Percentiles rank a stretch among this genome's conserved stretches.
These are phyloP conservation scores for Schrankia costaestrigalis DNA, from an alignment of 2,888 invertebrate species.

Conservation along the genomic window DNA sequence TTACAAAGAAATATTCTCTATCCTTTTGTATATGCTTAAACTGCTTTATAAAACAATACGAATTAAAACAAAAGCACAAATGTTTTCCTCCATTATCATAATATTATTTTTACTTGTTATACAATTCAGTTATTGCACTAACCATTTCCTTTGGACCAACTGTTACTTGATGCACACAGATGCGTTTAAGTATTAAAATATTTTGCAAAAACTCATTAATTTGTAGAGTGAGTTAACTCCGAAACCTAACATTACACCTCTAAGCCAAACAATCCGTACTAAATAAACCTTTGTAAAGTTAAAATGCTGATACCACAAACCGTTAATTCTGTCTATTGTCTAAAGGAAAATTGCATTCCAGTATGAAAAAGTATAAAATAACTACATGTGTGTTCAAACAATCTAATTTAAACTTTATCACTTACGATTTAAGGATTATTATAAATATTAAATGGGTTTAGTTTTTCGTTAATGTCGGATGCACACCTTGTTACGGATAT, in stretches of 20 bases:
- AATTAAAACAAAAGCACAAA: neutral
- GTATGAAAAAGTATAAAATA: slow-evolving; percentile 34
- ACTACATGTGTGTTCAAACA: slow-evolving; percentile 2
- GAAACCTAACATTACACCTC: slow-evolving; percentile 8
- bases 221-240: slow-evolving; percentile 1
- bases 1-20: too few species aligned
- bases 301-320: slow-evolving; percentile 34
- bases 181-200: slow-evolving; percentile 2
- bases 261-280: slow-evolving; percentile 26
- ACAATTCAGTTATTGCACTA: slow-evolving; percentile 4
- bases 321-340: slow-evolving; percentile 50
- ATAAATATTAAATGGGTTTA: slow-evolving; percentile 16
- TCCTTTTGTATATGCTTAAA: too few species aligned
- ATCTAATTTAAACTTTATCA: slow-evolving; percentile 25
- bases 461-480: slow-evolving; percentile 18
- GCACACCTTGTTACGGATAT: slow-evolving; percentile 10
- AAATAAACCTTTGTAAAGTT: slow-evolving; percentile 31
- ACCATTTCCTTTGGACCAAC: slow-evolving; percentile 5
- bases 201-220: slow-evolving; percentile 8
- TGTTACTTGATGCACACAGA: slow-evolving; percentile 7
- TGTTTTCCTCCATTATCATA: neutral
- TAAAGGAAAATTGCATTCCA: slow-evolving; percentile 41
- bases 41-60: neutral
- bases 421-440: slow-evolving; percentile 14
- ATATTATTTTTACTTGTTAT: slow-evolving; percentile 3